phyloP scores from a whole-genome alignment of 1,140 invertebrate species.

The Tetramorium alpestre region DNA sequence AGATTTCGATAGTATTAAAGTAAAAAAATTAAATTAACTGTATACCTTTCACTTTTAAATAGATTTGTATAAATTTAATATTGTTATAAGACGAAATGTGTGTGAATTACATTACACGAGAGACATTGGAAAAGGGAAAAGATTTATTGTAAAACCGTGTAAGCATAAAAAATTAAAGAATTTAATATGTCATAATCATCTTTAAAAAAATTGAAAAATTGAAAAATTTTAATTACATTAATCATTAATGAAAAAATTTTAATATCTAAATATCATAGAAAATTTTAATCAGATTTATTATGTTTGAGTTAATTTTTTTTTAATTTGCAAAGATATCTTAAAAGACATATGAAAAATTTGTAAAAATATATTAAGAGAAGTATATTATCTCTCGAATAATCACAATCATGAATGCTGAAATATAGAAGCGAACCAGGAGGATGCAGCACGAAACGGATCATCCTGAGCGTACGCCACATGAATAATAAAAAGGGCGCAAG shows the following conservation, averaged over 20 bases:
- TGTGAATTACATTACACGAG: neutral
- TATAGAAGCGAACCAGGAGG: neutral
- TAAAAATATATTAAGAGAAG: neutral
- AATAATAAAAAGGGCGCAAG: slow-evolving; percentile 30
- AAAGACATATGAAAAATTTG: neutral
- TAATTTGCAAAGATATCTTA: neutral
- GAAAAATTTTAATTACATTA: neutral
- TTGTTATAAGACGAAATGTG: neutral
- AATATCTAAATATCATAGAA: neutral
- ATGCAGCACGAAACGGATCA: slow-evolving; percentile 14
- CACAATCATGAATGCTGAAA: neutral
- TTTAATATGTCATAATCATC: neutral
- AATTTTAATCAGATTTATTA: neutral
- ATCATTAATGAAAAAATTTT: neutral
- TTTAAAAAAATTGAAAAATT: neutral
- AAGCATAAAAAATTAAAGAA: neutral
- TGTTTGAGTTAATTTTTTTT: neutral
- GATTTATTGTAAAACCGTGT: neutral
- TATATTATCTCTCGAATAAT: slow-evolving; percentile 14
- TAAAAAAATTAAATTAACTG: neutral
- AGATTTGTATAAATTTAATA: slow-evolving; percentile 17
- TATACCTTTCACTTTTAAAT: neutral
- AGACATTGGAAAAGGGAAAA: neutral
- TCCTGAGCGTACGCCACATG: slow-evolving; percentile 1
- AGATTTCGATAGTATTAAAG: neutral